Base-by-base conservation (phyloP, 2,888 invertebrate genomes). In the Erebia ligea region DNA sequence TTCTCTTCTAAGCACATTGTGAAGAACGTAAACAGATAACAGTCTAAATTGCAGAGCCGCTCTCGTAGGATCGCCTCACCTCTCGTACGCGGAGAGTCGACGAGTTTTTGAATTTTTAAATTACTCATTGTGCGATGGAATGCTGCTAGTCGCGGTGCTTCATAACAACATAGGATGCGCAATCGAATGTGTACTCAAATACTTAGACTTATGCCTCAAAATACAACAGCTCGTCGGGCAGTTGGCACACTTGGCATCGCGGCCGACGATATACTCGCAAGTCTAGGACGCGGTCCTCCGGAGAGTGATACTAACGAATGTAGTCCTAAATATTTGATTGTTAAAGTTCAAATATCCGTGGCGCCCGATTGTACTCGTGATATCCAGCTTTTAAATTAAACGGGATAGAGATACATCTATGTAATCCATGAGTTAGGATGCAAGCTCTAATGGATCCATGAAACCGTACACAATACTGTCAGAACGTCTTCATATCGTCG, bases 61-160 rank as follows among this genome's bases (percentile, higher is more conserved):
- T 85, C 89, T 89, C 86, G 87, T 86, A 85, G 87, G 84, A 89
- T 88, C 87, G 87, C 87, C 86, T 88, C 88, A 85, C 87, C 85
- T 87, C 87, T 86, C 85, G 82, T 84, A 87, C 84, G 85, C 83
- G 85, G 83, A 84, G 86, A 79, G 89, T 85, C 91, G 91, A 91
- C 92, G 93, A 92, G 92, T 92, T 93, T 93, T 92, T 94, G 92
- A 94, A 94, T 93, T 94, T 93, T 94, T 93, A 93, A 94, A 93
- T 93, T 93, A 92, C 93, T 93, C 93, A 93, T 94, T 93, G 93
- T 93, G 83, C 91, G 86, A 91, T 91, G 93, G 91, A 90, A 93
- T 92, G 90, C 83, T 87, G 83, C 86, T 84, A 85, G 86, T 84
- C 84, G 79, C 82, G 84, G 82, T 80, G 78, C 76, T 79, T 78